A percentile compares a stretch with the other conserved stretches of the same genome.
These are phyloP conservation scores for Platygyra sinensis DNA, from an alignment of 64 coral and sea anemone genomes.

Conservation along the genomic window DNA sequence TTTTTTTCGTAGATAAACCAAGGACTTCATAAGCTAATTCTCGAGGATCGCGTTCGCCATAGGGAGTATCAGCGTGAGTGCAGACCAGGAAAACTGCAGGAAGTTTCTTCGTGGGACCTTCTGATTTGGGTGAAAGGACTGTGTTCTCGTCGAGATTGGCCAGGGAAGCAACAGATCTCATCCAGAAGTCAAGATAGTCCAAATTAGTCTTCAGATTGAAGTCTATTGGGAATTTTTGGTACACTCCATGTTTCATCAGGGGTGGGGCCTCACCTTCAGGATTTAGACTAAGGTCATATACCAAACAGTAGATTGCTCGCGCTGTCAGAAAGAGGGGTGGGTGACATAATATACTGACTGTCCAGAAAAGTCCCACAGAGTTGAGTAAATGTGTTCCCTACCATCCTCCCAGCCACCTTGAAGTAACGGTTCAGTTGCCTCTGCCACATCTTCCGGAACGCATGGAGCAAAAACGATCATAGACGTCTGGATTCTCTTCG, in stretches of 20 bases:
- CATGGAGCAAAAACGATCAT: neutral
- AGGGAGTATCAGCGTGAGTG: constrained; percentile 40
- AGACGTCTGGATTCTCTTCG: neutral
- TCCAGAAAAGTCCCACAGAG: neutral
- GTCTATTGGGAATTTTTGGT: neutral
- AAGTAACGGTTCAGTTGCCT: too few species aligned
- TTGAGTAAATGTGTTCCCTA: neutral
- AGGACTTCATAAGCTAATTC: constrained; percentile 2
- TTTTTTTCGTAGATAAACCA: neutral
- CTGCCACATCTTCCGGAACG: too few species aligned
- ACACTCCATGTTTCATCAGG: neutral
- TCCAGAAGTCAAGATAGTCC: constrained; percentile 51
- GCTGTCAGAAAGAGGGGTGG: too few species aligned
- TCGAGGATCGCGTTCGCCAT: neutral
- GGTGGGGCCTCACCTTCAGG: neutral
- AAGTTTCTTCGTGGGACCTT: neutral
- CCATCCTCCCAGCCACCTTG: neutral
- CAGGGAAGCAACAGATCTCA: constrained; percentile 46
- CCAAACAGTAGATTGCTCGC: too few species aligned
- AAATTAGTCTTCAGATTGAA: constrained; percentile 19
- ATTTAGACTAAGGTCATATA: neutral
- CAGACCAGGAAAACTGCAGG: constrained; percentile 48
- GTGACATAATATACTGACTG: too few species aligned
- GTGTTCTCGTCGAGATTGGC: neutral
- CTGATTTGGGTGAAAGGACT: neutral